Evolutionary conservation across 2,797 vertebrate genomes (phyloP), one percentile per base, ranked within the genome.

Genomic region (Oreochromis mossambicus): DNA sequence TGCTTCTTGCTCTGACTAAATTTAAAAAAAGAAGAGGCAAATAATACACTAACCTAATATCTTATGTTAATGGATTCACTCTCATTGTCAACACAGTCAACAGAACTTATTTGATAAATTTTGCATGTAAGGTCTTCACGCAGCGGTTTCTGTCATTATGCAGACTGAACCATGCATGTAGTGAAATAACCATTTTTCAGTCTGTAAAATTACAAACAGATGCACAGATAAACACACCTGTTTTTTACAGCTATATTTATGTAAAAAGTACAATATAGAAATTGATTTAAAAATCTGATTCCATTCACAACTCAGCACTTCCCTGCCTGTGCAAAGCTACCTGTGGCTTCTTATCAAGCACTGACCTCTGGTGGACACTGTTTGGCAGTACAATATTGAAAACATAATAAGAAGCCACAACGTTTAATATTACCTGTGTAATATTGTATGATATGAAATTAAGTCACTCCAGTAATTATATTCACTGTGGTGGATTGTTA

Each of bases 311-410:
- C 66, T 73, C 66, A 26, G 3, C 6, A 0, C 0, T 41, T 66
- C 36, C 61, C 36, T 70, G 41, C 66, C 38, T 70, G 14, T 13
- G n/a, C 2, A 2, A 46, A 70, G 21, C 6, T 17, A 43, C 24
- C 43, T 73, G 43, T 48, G 14, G 41, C 68, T 0, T 73, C 43
- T 80, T 76, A 80, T 84, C 21, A 73, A 87, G 84, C n/a, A 83
- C 83, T 88, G 93, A 78, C 94, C 89, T 78, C 94, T 93, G 87
- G 83, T 61, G 94, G 92, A 86, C 61, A 50, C 1, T 14, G 1
- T 12, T 0, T 8, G 38, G 2, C 21, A 56, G 21, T 66, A 21
- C 83, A 81, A 24, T 6, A 9, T 26, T 29, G 4, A 38, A 48
- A 48, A 43, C 24, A 26, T 11, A 70, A 46, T 7, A 26, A 70